Conservation (phyloP, 2,797 vertebrate genomes). For the Tokudaia tokunoshimensis region DNA sequence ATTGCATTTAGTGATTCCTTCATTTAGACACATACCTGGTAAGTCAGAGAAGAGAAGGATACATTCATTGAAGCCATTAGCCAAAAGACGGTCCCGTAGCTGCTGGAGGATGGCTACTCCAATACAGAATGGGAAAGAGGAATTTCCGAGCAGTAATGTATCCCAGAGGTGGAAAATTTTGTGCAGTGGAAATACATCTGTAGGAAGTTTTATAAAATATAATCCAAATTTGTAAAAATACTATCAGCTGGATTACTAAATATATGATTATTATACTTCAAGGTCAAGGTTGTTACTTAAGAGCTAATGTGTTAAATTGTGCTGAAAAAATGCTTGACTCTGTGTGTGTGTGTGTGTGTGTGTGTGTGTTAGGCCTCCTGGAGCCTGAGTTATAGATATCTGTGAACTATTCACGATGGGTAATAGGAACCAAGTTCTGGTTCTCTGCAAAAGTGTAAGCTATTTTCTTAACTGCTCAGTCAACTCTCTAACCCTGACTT, state of each 20-base stretch:
- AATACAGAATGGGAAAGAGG: slow-evolving; percentile 98
- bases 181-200: slow-evolving; percentile 96
- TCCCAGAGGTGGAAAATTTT: slow-evolving; percentile 99
- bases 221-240: not conserved
- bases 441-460: not conserved
- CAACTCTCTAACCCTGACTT: not conserved
- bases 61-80: slow-evolving; percentile 99
- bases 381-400: not conserved
- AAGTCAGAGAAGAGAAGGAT: slow-evolving; percentile 99
- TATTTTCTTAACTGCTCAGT: not conserved
- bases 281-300: not conserved
- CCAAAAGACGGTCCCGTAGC: slow-evolving; percentile 95
- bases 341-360: not conserved
- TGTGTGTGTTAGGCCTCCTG: not conserved
- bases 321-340: slow-evolving; percentile 15
- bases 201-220: slow-evolving; percentile 65
- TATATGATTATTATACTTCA: not conserved
- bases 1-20: not conserved
- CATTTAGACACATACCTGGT: slow-evolving; percentile 91
- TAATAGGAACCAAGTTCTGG: not conserved
- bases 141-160: slow-evolving; percentile 97
- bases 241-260: slow-evolving; percentile 21
- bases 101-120: slow-evolving; percentile 99
- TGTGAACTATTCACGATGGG: not conserved
- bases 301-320: slow-evolving; percentile 24